Percentiles rank a stretch among this genome's conserved stretches.
These are phyloP conservation scores for Nansenia antarctica DNA, from an alignment of 2,113 vertebrate genomes.

Conservation along the genomic window DNA sequence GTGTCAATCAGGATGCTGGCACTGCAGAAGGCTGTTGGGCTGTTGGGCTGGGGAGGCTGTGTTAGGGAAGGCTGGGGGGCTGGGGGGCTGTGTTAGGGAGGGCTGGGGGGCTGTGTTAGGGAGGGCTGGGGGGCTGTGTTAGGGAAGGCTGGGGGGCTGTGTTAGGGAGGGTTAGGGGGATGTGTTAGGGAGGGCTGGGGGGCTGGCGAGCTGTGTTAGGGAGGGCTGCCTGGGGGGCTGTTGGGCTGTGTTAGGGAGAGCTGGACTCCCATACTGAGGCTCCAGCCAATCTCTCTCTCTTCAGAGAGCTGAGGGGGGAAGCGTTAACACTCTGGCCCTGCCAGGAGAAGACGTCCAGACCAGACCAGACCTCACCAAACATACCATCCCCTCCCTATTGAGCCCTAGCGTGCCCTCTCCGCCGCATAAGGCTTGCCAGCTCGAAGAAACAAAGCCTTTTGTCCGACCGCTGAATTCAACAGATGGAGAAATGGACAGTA, in stretches of 20 bases:
- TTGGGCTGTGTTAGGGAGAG: background rate
- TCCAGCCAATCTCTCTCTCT: conserved; percentile 39
- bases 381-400: conserved; percentile 42
- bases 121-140: too few relatives aligned
- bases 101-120: too few relatives aligned
- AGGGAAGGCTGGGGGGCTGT: too few relatives aligned
- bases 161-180: too few relatives aligned
- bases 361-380: conserved; percentile 30
- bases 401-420: conserved; percentile 50
- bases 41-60: background rate
- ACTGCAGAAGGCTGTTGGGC: background rate
- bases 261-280: conserved; percentile 27
- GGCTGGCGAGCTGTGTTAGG: too few relatives aligned
- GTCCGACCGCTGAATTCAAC: conserved; percentile 66
- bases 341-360: conserved; percentile 28
- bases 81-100: background rate
- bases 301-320: conserved; percentile 13
- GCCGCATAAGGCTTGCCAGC: conserved; percentile 58
- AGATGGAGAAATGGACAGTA: conserved; percentile 77
- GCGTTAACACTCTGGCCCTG: conserved; percentile 27
- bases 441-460: conserved; percentile 75
- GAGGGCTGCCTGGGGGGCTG: background rate
- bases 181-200: too few relatives aligned
- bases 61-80: too few relatives aligned
- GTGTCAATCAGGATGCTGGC: conserved; percentile 25